A percentile compares a stretch with the other conserved stretches of the same genome.
Conservation (phyloP, 2,888 invertebrate genomes). For the Gymnosoma rotundatum region DNA sequence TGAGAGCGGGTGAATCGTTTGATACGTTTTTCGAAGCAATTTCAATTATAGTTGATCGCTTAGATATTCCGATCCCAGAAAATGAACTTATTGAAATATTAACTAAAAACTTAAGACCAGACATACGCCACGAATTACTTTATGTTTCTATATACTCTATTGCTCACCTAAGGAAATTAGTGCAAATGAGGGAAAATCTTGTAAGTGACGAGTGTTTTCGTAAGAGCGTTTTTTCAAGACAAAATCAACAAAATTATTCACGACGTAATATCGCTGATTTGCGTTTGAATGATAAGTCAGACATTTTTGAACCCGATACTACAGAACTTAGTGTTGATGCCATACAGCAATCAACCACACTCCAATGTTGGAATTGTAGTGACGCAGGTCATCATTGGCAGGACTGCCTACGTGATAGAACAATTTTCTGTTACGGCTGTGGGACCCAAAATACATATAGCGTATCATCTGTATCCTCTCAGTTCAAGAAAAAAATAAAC, state of each 20-base stretch:
- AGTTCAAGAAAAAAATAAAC: too few species aligned
- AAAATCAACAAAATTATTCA: neutral
- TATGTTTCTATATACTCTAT: conserved; percentile 33
- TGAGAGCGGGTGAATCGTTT: too few species aligned
- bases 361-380: conserved; percentile 37
- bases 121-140: conserved; percentile 24
- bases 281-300: neutral
- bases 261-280: conserved; percentile 6
- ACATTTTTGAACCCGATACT: neutral
- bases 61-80: too few species aligned
- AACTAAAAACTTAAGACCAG: conserved; percentile 4
- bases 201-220: neutral
- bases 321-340: neutral
- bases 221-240: neutral
- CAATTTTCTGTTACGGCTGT: conserved; percentile 40
- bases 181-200: conserved; percentile 33
- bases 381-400: too few species aligned
- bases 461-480: too few species aligned
- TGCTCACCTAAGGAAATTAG: conserved; percentile 25
- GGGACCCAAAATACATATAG: neutral
- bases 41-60: too few species aligned
- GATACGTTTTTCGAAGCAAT: too few species aligned
- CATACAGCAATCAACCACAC: neutral
- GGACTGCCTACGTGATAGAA: conserved; percentile 1
- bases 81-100: conserved; percentile 7